phyloP scores from a whole-genome alignment of 2,888 invertebrate genomes.

The Bembecia ichneumoniformis region DNA sequence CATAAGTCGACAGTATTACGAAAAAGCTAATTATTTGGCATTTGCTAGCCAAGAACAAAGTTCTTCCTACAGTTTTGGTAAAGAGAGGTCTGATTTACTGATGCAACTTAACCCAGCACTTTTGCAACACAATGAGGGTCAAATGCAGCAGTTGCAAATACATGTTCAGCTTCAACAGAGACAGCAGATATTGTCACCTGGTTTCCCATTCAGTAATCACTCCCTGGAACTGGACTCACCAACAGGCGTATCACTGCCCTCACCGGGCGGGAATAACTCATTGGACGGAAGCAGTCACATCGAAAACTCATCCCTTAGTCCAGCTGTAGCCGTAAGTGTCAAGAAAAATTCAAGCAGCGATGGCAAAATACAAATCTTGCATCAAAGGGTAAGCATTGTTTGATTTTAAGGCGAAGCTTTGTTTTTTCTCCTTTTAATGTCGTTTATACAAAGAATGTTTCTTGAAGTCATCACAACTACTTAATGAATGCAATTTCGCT shows the following conservation, averaged over 20 bases:
- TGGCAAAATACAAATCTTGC: constrained; percentile 78
- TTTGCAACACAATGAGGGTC: constrained; percentile 69
- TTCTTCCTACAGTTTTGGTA: constrained; percentile 73
- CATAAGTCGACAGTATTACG: constrained; percentile 71
- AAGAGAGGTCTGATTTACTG: constrained; percentile 74
- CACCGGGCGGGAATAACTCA: constrained; percentile 82
- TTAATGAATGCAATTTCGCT: neutral
- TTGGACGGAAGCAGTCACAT: constrained; percentile 76
- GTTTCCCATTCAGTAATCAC: constrained; percentile 76
- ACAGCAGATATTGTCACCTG: constrained; percentile 72
- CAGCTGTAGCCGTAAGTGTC: constrained; percentile 79
- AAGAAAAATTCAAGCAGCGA: constrained; percentile 75
- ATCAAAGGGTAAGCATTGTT: constrained; percentile 88
- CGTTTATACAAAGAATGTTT: constrained; percentile 14
- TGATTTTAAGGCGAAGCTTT: constrained; percentile 74
- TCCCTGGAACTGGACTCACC: constrained; percentile 82
- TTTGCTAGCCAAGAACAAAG: constrained; percentile 64
- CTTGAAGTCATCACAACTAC: neutral
- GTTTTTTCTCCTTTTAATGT: constrained; percentile 47
- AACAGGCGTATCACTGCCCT: constrained; percentile 82
- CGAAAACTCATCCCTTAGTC: constrained; percentile 73
- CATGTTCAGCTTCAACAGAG: constrained; percentile 81
- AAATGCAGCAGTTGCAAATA: constrained; percentile 77
- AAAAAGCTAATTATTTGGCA: constrained; percentile 56
- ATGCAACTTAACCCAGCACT: constrained; percentile 73